phyloP scores from a whole-genome alignment of 92 coral and sea anemone species.

The Muricea muricata region DNA sequence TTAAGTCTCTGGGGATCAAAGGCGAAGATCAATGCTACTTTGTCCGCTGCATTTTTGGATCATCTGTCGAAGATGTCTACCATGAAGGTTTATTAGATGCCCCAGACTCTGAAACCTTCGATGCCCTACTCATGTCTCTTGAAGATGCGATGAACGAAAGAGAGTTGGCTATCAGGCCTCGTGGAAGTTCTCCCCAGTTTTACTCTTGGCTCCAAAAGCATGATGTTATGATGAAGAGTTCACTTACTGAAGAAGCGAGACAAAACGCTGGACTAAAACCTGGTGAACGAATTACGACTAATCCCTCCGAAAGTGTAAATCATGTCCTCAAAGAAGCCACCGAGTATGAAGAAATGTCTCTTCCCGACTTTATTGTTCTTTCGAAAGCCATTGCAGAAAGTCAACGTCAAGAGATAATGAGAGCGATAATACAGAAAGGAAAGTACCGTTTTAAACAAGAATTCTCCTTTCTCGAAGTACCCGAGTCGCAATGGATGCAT shows the following conservation, averaged over 20 bases:
- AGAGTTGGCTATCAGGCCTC: conserved; percentile 29
- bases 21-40: conserved; percentile 25
- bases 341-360: conserved; percentile 56
- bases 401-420: conserved; percentile 58
- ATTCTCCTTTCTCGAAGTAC: conserved; percentile 47
- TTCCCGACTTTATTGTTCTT: conserved; percentile 54
- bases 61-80: conserved; percentile 42
- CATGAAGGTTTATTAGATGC: conserved; percentile 69
- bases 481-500: conserved; percentile 62
- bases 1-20: conserved; percentile 10
- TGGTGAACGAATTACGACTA: conserved; percentile 46
- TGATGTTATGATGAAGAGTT: conserved; percentile 44
- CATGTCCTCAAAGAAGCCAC: conserved; percentile 45
- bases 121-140: conserved; percentile 50
- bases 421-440: conserved; percentile 70
- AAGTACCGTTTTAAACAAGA: conserved; percentile 68
- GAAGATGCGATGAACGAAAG: conserved; percentile 45
- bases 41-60: conserved; percentile 2
- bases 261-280: conserved; percentile 60
- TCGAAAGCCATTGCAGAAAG: conserved; percentile 64
- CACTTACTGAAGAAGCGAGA: conserved; percentile 42
- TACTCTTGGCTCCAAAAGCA: conserved; percentile 44
- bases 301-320: conserved; percentile 56
- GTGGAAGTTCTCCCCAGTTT: conserved; percentile 39
- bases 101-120: conserved; percentile 39